Conservation (phyloP, 2,113 vertebrate species). For the Naja naja region DNA sequence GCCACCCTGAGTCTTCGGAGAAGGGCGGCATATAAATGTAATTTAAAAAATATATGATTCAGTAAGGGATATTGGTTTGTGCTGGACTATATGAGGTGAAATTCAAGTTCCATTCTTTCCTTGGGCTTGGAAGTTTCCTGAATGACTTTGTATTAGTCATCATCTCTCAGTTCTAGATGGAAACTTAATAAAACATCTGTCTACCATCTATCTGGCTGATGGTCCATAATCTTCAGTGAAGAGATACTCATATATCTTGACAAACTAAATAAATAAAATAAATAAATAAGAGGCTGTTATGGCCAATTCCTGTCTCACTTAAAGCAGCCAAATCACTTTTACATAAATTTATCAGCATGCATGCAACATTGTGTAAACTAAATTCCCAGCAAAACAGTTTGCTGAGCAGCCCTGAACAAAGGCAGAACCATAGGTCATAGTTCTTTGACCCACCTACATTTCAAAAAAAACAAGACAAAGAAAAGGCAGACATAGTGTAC, state of each 20-base stretch:
- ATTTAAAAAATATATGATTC: too few relatives aligned
- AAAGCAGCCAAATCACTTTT: neutral
- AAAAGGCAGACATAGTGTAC: neutral
- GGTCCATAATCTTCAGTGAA: neutral
- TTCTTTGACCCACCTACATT: neutral
- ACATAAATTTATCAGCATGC: neutral
- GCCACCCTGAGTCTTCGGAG: too few relatives aligned
- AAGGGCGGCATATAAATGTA: too few relatives aligned
- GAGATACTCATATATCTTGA: too few relatives aligned
- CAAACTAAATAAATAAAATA: too few relatives aligned
- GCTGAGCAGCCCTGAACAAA: neutral
- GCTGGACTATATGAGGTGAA: neutral
- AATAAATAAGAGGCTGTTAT: neutral
- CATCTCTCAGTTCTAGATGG: neutral
- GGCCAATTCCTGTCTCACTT: neutral
- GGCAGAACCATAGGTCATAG: neutral
- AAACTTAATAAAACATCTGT: neutral
- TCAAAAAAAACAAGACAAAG: neutral
- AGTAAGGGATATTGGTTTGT: neutral
- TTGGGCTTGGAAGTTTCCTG: neutral
- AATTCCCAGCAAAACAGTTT: neutral
- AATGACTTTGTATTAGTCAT: neutral
- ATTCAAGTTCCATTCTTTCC: neutral
- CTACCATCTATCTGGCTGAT: neutral
- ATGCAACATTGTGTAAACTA: neutral